These are phyloP conservation scores for Ormia ochracea DNA, from an alignment of 2,888 invertebrate species.

Conservation along the genomic window DNA sequence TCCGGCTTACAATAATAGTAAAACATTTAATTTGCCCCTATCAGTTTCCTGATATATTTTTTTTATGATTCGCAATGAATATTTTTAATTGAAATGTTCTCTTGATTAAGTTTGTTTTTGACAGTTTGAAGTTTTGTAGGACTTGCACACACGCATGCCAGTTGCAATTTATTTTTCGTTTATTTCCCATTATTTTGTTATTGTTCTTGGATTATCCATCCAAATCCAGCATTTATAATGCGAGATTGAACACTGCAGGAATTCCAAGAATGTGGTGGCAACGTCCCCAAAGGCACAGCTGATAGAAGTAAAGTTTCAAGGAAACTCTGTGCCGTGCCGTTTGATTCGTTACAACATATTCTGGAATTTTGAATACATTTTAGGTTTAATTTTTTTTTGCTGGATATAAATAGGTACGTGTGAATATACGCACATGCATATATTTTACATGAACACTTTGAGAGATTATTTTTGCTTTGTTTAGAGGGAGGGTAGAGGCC, in stretches of 20 bases:
- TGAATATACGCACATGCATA: too few species aligned
- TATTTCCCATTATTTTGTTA: neutral
- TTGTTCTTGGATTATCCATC: neutral
- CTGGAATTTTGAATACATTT: neutral
- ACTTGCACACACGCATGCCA: neutral
- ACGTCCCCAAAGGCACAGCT: neutral
- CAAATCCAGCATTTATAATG: neutral
- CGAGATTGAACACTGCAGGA: neutral
- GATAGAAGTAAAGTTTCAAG: neutral
- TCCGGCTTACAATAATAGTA: too few species aligned
- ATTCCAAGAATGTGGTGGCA: neutral
- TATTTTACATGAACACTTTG: conserved; percentile 11
- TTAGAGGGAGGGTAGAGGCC: neutral
- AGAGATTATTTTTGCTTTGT: neutral
- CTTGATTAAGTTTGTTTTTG: neutral
- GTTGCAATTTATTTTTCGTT: too few species aligned
- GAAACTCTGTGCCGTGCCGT: neutral
- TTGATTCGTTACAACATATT: neutral
- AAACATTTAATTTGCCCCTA: too few species aligned
- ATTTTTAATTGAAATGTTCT: neutral
- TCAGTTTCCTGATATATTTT: neutral
- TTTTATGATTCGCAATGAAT: neutral
- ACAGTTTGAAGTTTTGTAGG: neutral
- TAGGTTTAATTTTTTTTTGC: neutral
- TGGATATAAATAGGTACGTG: conserved; percentile 8